These are phyloP conservation scores for Pterophyllum scalare DNA, from an alignment of 2,113 vertebrate species.

Conservation along the genomic window DNA sequence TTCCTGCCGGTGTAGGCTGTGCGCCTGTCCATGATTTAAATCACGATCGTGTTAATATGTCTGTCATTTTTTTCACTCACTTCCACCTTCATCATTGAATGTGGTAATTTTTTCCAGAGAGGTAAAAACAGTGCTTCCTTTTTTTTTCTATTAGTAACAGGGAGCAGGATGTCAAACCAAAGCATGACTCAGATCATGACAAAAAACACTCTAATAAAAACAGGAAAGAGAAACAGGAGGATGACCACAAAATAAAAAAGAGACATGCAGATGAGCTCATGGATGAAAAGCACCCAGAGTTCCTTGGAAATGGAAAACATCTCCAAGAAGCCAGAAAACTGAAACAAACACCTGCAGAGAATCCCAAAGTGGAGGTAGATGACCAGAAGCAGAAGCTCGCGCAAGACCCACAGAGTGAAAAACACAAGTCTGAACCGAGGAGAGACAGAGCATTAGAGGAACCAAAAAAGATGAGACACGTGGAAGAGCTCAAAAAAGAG, in stretches of 20 bases:
- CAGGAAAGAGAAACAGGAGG: constrained; percentile 57
- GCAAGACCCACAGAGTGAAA: constrained; percentile 40
- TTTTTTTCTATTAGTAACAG: constrained; percentile 71
- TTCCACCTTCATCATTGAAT: background rate
- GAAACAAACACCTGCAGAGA: constrained; percentile 21
- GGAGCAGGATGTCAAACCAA: constrained; percentile 56
- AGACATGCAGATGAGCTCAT: constrained; percentile 16
- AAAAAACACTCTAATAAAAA: constrained; percentile 63
- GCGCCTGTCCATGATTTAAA: background rate
- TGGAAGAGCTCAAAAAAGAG: constrained; percentile 46
- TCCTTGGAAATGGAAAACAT: constrained; percentile 45
- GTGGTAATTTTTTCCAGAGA: background rate
- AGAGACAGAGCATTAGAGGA: constrained; percentile 55
- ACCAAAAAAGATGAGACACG: constrained; percentile 37
- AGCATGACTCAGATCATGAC: constrained; percentile 56
- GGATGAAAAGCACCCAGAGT: constrained; percentile 49
- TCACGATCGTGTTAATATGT: background rate
- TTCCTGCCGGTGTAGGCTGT: no score
- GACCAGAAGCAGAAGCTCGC: constrained; percentile 35
- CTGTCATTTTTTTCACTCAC: background rate
- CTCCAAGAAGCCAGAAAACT: constrained; percentile 43
- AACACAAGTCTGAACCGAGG: constrained; percentile 39
- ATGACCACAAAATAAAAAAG: constrained; percentile 50
- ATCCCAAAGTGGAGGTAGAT: constrained; percentile 4
- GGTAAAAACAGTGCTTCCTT: constrained; percentile 36